Base-by-base conservation (phyloP, 1,140 invertebrate genomes). In the Drosophila aff. region DNA sequence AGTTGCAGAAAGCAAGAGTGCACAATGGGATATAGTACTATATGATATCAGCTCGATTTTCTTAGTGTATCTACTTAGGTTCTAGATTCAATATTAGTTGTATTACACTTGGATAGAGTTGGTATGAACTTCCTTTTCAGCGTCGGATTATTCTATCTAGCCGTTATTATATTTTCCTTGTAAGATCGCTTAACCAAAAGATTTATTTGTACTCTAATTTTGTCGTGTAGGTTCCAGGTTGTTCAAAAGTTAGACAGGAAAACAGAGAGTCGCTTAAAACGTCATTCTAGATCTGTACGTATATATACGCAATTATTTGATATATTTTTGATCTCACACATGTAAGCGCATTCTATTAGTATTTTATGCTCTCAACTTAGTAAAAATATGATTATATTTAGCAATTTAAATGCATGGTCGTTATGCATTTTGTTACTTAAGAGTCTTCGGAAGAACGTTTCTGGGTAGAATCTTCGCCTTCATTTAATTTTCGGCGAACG, bases 401-500 rank as follows among this genome's bases (percentile, higher is more conserved):
- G 5, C 40, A 46, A 11, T 50, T 47, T 2, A 23, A 47, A 23
- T 7, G 11, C 3, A 16, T 23, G 7, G 13, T 26, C n/a, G 8
- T 18, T 2, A 18, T 18, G 9, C 10, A 44, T 18, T 3, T 41
- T 6, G 9, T 44, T 18, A 16, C 5, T 28, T 10, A 28, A 50
- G 16, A 50, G 4, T 18, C 10, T 36, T 33, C 3, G 2, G 5
- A 11, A 5, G 7, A 38, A 26, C 21, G 21, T 40, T 26, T 2
- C 36, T 16, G n/a, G 23, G 21, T n/a, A 11, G 13, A 23, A 18
- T 5, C 21, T 23, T 38, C 9, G 6, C 16, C 21, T 40, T n/a
- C 53, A 40, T 55, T 60, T 55, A 31, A 77, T 61, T 46, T 31
- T 44, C 21, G 43, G 50, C 38, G 26, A 26, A 49, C 76, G 49